These are phyloP conservation scores for Listronotus oregonensis DNA, from an alignment of 1,140 invertebrate species.

Conservation along the genomic window DNA sequence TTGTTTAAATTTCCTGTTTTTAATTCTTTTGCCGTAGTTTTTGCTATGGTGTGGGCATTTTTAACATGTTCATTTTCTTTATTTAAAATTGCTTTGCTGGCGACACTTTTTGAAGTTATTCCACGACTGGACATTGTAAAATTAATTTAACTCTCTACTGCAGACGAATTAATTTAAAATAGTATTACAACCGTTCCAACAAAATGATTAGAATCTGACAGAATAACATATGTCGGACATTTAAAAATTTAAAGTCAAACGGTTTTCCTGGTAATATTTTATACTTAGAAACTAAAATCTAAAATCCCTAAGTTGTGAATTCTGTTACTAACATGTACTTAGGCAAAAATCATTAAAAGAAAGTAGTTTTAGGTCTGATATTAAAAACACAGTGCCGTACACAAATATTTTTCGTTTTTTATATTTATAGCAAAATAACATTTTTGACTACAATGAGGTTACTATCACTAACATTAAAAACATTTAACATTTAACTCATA, in stretches of 20 bases:
- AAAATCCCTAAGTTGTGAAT: no score
- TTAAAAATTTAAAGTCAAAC: slow-evolving; percentile 2
- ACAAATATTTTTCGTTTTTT: no score
- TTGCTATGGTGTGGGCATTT: not conserved
- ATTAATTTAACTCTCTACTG: not conserved
- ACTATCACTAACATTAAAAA: no score
- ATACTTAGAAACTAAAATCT: no score
- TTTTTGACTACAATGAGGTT: no score
- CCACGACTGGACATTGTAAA: not conserved
- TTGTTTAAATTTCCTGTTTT: not conserved
- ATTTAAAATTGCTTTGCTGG: not conserved
- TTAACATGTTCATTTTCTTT: slow-evolving; percentile 13
- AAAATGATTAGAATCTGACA: not conserved
- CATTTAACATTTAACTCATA: no score
- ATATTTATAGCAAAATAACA: no score
- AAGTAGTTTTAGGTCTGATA: no score
- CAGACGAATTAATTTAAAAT: not conserved
- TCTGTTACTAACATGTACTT: no score
- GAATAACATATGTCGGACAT: slow-evolving; percentile 1
- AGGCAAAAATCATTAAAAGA: no score
- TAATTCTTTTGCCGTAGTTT: not conserved
- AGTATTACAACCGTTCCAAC: not conserved
- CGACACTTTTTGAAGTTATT: not conserved
- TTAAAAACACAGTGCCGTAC: no score
- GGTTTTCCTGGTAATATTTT: not conserved